Evolutionary conservation across 2,888 invertebrate genomes (phyloP).

Genomic region (Plebejus anna): DNA sequence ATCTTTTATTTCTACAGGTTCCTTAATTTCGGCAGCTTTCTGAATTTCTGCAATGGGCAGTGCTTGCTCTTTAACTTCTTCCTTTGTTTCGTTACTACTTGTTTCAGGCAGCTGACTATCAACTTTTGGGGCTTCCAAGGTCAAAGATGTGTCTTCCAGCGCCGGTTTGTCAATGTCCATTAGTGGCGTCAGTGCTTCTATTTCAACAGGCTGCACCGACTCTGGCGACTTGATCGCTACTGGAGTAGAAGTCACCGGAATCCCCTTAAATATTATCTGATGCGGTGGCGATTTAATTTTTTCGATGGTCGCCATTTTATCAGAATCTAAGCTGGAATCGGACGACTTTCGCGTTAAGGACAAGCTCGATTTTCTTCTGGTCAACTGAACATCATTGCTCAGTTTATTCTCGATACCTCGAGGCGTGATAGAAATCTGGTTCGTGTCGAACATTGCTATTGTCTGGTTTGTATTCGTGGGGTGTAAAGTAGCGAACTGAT

Average conservation of each 20-base stretch:
- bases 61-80: slow-evolving; percentile 33
- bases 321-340: slow-evolving; percentile 54
- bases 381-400: slow-evolving; percentile 52
- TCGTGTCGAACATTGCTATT: slow-evolving; percentile 58
- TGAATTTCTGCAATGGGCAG: slow-evolving; percentile 23
- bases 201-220: slow-evolving; percentile 49
- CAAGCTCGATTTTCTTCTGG: slow-evolving; percentile 59
- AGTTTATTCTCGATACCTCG: slow-evolving; percentile 54
- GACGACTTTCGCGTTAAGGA: slow-evolving; percentile 60
- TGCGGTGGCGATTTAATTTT: slow-evolving; percentile 55
- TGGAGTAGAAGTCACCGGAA: slow-evolving; percentile 54
- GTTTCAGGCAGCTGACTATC: slow-evolving; percentile 39
- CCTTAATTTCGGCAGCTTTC: slow-evolving; percentile 37
- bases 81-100: slow-evolving; percentile 34
- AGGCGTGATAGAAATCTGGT: slow-evolving; percentile 68
- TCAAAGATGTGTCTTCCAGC: slow-evolving; percentile 50
- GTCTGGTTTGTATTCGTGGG: slow-evolving; percentile 54
- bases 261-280: slow-evolving; percentile 48
- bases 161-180: slow-evolving; percentile 53
- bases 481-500: slow-evolving; percentile 66
- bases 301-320: slow-evolving; percentile 58
- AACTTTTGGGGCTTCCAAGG: slow-evolving; percentile 49
- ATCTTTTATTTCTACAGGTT: slow-evolving; percentile 36
- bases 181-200: slow-evolving; percentile 60
- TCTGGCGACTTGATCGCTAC: slow-evolving; percentile 59